These are phyloP conservation scores for Protophormia terraenovae DNA, from an alignment of 2,888 invertebrate species.

Conservation along the genomic window DNA sequence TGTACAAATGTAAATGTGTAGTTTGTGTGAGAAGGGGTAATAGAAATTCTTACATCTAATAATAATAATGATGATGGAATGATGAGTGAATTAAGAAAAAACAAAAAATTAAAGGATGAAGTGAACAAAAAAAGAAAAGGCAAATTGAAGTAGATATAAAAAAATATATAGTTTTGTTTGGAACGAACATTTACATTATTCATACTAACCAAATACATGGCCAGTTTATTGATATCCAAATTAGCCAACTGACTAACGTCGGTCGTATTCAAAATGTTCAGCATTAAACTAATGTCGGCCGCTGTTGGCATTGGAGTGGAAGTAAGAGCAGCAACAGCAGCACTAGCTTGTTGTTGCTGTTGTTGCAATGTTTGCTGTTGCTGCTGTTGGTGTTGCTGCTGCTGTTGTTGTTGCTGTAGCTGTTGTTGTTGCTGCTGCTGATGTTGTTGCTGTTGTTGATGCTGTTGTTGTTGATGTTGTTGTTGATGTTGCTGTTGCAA, in stretches of 20 bases:
- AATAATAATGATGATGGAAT: constrained; percentile 18
- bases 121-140: constrained; percentile 2
- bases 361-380: constrained; percentile 69
- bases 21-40: background rate
- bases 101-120: constrained; percentile 9
- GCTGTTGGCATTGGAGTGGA: constrained; percentile 80
- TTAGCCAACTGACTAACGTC: constrained; percentile 85
- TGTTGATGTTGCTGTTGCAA: constrained; percentile 73
- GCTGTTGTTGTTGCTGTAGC: constrained; percentile 71
- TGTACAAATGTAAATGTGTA: background rate
- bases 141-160: no score
- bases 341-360: constrained; percentile 65
- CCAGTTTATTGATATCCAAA: constrained; percentile 88
- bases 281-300: constrained; percentile 81
- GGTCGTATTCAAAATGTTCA: constrained; percentile 81
- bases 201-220: constrained; percentile 88
- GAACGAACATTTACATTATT: constrained; percentile 75
- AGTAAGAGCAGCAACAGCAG: constrained; percentile 70
- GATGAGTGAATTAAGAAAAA: constrained; percentile 3
- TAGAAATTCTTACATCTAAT: constrained; percentile 3
- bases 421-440: constrained; percentile 71
- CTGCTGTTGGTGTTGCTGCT: constrained; percentile 70
- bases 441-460: constrained; percentile 71
- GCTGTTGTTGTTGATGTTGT: constrained; percentile 71
- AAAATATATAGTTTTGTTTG: constrained; percentile 42